Evolutionary conservation across 2,797 vertebrate genomes (phyloP).

Genomic region (Syndactyla subalaris): DNA sequence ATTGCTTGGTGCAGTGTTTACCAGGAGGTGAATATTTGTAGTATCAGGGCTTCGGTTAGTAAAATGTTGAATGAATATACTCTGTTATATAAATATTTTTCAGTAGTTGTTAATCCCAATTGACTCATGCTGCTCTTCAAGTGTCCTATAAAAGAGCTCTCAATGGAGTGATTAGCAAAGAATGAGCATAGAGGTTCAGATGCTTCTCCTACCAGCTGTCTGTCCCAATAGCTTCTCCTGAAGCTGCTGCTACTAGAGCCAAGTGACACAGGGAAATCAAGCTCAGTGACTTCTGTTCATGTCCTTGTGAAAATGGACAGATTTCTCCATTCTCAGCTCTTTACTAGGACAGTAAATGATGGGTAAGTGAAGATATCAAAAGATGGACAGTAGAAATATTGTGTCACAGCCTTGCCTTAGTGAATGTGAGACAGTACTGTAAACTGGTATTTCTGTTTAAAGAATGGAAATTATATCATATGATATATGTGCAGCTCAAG

Average conservation of each 20-base stretch:
- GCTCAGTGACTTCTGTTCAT: background rate
- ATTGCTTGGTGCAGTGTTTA: background rate
- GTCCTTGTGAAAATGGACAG: background rate
- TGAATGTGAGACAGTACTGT: background rate
- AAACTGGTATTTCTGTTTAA: background rate
- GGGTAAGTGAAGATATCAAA: background rate
- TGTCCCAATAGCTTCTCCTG: background rate
- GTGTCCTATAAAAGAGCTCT: background rate
- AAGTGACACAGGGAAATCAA: background rate
- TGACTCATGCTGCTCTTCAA: background rate
- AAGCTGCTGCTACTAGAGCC: background rate
- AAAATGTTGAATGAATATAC: constrained; percentile 24
- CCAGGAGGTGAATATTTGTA: background rate
- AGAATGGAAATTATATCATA: background rate
- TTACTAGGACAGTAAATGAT: background rate
- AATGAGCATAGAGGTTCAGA: background rate
- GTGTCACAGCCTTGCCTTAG: background rate
- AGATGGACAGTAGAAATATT: fast-evolving
- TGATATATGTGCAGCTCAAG: background rate
- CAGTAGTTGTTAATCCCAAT: background rate
- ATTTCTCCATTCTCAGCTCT: background rate
- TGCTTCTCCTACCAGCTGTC: background rate
- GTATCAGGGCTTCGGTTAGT: background rate
- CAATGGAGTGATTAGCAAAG: background rate
- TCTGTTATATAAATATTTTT: background rate